Evolutionary conservation across 2,888 invertebrate genomes (phyloP).

Genomic region (Xylota sylvarum): DNA sequence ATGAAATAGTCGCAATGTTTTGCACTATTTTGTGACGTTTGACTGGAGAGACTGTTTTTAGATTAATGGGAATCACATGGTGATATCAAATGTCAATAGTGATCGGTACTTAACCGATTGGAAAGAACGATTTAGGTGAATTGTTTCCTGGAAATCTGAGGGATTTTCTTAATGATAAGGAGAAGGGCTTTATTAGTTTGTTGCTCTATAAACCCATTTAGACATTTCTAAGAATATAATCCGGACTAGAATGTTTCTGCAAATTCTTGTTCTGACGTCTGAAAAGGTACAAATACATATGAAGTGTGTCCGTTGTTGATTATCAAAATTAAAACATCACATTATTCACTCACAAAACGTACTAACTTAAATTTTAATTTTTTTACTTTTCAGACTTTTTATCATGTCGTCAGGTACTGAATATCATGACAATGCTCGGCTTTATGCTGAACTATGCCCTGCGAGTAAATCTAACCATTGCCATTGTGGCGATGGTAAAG

Average conservation of each 20-base stretch:
- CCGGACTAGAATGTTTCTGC: too few relatives aligned
- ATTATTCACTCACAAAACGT: too few relatives aligned
- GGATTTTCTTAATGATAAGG: background rate
- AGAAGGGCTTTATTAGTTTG: too few relatives aligned
- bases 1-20: constrained; percentile 17
- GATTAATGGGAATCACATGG: background rate
- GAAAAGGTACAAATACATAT: too few relatives aligned
- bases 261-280: too few relatives aligned
- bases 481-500: constrained; percentile 92
- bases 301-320: too few relatives aligned
- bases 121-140: background rate
- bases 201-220: too few relatives aligned
- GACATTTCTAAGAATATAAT: too few relatives aligned
- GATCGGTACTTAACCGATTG: background rate
- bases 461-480: constrained; percentile 93
- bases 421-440: constrained; percentile 93
- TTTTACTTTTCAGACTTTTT: constrained; percentile 87
- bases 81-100: constrained; percentile 24
- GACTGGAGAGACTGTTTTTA: background rate
- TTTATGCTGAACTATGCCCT: constrained; percentile 96
- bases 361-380: background rate
- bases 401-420: constrained; percentile 92
- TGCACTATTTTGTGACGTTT: constrained; percentile 16
- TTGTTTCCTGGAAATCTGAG: background rate
- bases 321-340: too few relatives aligned